Percentiles rank a stretch among this genome's conserved stretches.
Conservation (phyloP, 1,140 invertebrate species). For the Homalodisca vitripennis region DNA sequence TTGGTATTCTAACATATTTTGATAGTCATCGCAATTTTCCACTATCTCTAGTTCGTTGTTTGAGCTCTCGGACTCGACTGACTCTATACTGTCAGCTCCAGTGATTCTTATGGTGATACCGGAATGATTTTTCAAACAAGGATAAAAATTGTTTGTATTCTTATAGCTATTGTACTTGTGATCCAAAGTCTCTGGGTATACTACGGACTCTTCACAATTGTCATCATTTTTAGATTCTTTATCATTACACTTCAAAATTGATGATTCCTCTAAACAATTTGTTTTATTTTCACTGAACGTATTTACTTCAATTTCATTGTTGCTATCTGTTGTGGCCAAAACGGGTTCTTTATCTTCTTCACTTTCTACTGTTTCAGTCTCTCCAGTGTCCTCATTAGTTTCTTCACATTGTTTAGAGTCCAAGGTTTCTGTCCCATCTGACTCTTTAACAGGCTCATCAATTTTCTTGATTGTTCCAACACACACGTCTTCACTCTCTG, state of each 20-base stretch:
- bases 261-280: too few relatives aligned
- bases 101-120: slow-evolving; percentile 19
- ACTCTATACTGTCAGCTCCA: slow-evolving; percentile 23
- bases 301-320: slow-evolving; percentile 9
- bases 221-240: slow-evolving; percentile 25
- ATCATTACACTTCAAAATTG: too few relatives aligned
- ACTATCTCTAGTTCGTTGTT: not conserved
- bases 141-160: not conserved
- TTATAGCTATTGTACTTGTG: too few relatives aligned
- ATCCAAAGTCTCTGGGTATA: too few relatives aligned
- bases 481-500: slow-evolving; percentile 26
- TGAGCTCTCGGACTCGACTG: not conserved
- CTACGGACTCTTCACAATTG: not conserved
- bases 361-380: too few relatives aligned
- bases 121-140: slow-evolving; percentile 8
- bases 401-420: too few relatives aligned
- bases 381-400: too few relatives aligned
- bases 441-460: slow-evolving; percentile 12
- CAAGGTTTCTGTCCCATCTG: not conserved
- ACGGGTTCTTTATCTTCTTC: too few relatives aligned
- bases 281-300: not conserved
- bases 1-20: not conserved
- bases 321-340: not conserved
- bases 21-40: not conserved
- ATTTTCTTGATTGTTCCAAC: not conserved